Base-by-base conservation (phyloP, 2,888 invertebrate species). In the Anthrax anthrax region DNA sequence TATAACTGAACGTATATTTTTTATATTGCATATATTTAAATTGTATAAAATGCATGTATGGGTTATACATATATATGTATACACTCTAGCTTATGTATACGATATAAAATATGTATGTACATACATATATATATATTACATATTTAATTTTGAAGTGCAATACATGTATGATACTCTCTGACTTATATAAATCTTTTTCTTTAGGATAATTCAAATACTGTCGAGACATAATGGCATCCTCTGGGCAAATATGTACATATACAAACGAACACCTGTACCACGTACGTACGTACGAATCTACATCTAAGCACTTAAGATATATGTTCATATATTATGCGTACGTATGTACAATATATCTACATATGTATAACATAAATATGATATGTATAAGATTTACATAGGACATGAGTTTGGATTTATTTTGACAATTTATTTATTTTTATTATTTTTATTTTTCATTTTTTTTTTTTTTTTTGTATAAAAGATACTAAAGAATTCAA, bases 181-280 rank as follows among this genome's bases (percentile, higher is more conserved):
- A 12, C 13, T 9, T 32, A 32, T 32, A 32, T 32, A 23, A 37
- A 46, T 40, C 37, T 37, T 46, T 37, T 37, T 37, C 37, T 46
- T 46, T 46, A 41, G 27, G 27, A 29, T 46, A 46, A 46, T 36
- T 41, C 46, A 46, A 46, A 46, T 29, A 46, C 23, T 37, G 46
- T 40, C 41, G 41, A 46, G 40, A 46, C 41, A 46, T 46, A 46
- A 46, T 46, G 46, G 41, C 41, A 37, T 46, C 41, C 37, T 46
- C 36, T 41, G 46, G 41, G 41, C 41, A 46, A 46, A 46, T 23
- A 46, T 37, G 41, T 37, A 46, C 41, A 46, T 23, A 46, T 37
- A 46, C 29, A 37, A 41, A 27, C 17, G 37, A 17, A 37, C 37
- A 18, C 18, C 37, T 37, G 41, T 12, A 46, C 41, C 9, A 9